Percentiles rank a stretch among this genome's conserved stretches.
These are phyloP conservation scores for Caenorhabditis imperialis DNA, from an alignment of 2,888 invertebrate species.

Conservation along the genomic window DNA sequence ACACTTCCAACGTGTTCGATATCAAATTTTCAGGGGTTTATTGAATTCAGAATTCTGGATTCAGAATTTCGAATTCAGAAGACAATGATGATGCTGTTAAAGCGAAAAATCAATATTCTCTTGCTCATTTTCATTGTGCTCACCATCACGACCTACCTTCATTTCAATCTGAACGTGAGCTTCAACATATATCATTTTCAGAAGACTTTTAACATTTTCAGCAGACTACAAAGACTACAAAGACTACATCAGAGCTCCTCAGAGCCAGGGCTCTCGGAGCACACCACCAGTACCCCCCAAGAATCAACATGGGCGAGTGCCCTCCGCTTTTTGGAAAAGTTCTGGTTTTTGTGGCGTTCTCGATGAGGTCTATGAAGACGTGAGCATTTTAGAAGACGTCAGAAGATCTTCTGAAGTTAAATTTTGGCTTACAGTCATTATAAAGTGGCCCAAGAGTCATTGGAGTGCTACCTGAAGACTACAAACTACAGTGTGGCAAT, in stretches of 20 bases:
- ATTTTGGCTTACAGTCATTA: constrained; percentile 65
- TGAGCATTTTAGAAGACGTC: constrained; percentile 16
- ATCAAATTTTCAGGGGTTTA: too few species aligned
- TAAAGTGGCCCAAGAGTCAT: constrained; percentile 70
- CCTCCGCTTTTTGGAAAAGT: constrained; percentile 65
- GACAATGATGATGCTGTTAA: too few species aligned
- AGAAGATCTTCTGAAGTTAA: not conserved
- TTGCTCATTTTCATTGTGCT: constrained; percentile 7
- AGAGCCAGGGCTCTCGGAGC: constrained; percentile 3
- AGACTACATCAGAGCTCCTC: constrained; percentile 20
- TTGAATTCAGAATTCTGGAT: too few species aligned
- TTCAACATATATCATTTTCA: constrained; percentile 16
- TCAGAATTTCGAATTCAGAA: too few species aligned
- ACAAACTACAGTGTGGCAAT: constrained; percentile 71
- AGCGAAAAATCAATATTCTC: constrained; percentile 16
- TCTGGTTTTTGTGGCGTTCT: constrained; percentile 63
- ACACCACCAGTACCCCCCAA: constrained; percentile 38
- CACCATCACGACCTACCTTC: constrained; percentile 16
- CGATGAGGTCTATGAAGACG: constrained; percentile 61
- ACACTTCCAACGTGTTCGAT: too few species aligned
- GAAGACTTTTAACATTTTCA: not conserved
- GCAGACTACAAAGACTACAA: constrained; percentile 48
- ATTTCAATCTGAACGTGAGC: constrained; percentile 38
- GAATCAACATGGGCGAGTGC: constrained; percentile 66
- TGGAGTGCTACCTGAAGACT: constrained; percentile 73